phyloP scores from a whole-genome alignment of 2,797 vertebrate species.

The Pantherophis alleghaniensis region DNA sequence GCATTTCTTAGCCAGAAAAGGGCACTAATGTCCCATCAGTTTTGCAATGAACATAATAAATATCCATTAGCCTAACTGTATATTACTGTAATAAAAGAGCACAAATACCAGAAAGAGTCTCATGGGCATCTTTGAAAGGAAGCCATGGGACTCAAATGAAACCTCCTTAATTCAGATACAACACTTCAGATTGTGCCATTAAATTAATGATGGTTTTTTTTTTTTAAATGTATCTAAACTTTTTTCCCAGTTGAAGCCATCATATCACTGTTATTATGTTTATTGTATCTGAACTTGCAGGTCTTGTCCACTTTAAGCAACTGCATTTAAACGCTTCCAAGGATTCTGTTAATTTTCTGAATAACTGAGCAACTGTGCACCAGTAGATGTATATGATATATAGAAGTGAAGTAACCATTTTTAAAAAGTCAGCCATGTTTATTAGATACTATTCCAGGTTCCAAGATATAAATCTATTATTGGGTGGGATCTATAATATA shows the following conservation, averaged over 20 bases:
- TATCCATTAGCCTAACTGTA: constrained; percentile 1
- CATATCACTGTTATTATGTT: background rate
- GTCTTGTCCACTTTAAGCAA: background rate
- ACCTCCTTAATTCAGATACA: background rate
- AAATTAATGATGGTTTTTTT: background rate
- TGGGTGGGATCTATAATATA: background rate
- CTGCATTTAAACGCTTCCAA: background rate
- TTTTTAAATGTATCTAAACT: background rate
- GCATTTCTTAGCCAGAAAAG: background rate
- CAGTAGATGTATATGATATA: background rate
- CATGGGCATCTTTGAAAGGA: background rate
- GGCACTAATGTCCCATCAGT: background rate
- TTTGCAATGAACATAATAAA: constrained; percentile 16
- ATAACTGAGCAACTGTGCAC: background rate
- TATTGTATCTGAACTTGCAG: background rate
- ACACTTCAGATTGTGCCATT: background rate
- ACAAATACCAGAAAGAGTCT: background rate
- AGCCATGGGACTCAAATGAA: background rate
- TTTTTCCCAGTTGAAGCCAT: background rate
- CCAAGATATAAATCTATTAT: background rate
- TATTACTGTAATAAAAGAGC: constrained; percentile 4
- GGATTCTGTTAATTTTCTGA: background rate
- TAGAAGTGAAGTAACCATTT: background rate
- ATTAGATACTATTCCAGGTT: background rate
- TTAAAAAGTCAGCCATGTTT: background rate